Conservation (phyloP, 2,797 vertebrate species). For the Molossus alvarezi region DNA sequence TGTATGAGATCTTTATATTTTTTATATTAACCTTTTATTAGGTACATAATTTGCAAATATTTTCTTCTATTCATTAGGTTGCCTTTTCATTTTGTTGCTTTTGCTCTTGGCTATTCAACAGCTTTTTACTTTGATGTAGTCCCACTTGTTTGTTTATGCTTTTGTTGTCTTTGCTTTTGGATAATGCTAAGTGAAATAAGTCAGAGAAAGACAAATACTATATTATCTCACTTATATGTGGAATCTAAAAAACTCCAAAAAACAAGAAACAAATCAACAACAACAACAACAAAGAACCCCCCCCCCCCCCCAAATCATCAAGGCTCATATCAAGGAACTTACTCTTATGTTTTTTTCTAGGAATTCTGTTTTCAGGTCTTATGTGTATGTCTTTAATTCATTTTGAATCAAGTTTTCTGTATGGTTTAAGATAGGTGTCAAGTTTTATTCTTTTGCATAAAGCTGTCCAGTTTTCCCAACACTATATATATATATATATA, state of each 20-base stretch:
- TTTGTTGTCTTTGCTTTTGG: not conserved
- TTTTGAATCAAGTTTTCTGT: not conserved
- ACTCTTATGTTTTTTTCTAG: not conserved
- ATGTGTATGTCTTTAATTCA: not conserved
- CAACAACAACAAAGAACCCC: not conserved
- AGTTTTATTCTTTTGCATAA: not conserved
- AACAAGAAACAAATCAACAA: not conserved
- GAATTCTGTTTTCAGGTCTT: not conserved
- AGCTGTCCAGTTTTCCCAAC: not conserved
- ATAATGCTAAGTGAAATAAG: no score
- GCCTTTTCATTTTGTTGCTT: constrained; percentile 32
- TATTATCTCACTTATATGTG: no score
- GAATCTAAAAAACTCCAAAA: no score
- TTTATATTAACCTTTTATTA: not conserved
- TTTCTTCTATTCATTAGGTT: not conserved
- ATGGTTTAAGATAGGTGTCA: not conserved
- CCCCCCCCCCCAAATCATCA: not conserved
- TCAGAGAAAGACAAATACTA: no score
- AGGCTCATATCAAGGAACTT: not conserved
- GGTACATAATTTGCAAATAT: not conserved
- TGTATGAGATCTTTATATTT: not conserved
- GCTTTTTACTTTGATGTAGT: not conserved
- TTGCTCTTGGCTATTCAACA: not conserved
- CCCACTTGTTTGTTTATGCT: not conserved
- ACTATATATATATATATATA: not conserved